These are phyloP conservation scores for Premnoplex brunnescens DNA, from an alignment of 2,797 vertebrate genomes.

Conservation along the genomic window DNA sequence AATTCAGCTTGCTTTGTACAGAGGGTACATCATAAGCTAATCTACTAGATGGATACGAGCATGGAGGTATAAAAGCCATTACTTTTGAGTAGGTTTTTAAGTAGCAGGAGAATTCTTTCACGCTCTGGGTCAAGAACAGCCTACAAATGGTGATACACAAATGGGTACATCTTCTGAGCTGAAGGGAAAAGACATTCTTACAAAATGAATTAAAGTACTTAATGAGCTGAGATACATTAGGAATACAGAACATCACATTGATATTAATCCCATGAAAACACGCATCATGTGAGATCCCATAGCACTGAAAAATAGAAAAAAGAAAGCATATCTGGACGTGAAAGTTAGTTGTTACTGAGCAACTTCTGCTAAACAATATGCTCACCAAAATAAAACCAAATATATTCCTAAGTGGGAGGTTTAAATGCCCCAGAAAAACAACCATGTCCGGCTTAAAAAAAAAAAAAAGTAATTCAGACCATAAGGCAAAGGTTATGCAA, in stretches of 20 bases:
- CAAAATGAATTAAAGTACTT: not conserved
- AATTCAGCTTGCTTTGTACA: not conserved
- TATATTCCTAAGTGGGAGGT: not conserved
- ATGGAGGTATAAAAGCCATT: not conserved
- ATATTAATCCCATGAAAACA: conserved; percentile 27
- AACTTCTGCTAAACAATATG: not conserved
- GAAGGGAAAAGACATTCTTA: not conserved
- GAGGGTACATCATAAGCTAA: not conserved
- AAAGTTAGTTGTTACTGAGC: not conserved
- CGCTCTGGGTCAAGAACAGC: not conserved
- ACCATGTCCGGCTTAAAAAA: not conserved
- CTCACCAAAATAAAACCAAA: not conserved
- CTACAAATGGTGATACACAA: not conserved
- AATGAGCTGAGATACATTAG: conserved; percentile 17
- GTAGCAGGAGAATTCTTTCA: not conserved
- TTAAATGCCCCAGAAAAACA: not conserved
- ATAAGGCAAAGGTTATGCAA: conserved; percentile 4
- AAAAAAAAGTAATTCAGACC: not conserved
- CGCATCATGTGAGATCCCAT: not conserved
- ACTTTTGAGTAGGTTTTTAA: not conserved
- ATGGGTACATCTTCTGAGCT: not conserved
- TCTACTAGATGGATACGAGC: not conserved
- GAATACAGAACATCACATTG: not conserved
- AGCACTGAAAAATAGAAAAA: not conserved
- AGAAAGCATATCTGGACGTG: not conserved